These are phyloP conservation scores for Phymastichus coffea DNA, from an alignment of 1,140 invertebrate genomes.

Conservation along the genomic window DNA sequence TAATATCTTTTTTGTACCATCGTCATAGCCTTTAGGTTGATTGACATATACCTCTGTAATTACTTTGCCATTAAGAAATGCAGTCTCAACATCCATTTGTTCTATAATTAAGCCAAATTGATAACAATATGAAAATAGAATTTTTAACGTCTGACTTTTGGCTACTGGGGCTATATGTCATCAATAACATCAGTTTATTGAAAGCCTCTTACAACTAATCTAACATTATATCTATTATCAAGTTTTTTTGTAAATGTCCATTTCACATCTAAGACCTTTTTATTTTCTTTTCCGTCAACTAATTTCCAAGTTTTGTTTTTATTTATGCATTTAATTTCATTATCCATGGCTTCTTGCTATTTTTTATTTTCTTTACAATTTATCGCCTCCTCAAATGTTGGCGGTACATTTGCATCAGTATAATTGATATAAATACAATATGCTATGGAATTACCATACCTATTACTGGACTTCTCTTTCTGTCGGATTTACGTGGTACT, in stretches of 20 bases:
- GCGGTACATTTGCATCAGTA: not conserved
- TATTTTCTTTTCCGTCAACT: not conserved
- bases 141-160: not conserved
- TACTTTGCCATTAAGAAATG: constrained; percentile 3
- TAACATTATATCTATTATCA: too few species aligned
- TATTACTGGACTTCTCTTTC: not conserved
- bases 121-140: too few species aligned
- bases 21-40: too few species aligned
- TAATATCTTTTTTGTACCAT: not conserved
- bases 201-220: too few species aligned
- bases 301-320: too few species aligned
- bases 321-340: too few species aligned
- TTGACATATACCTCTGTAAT: not conserved
- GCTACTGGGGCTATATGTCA: not conserved
- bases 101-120: not conserved
- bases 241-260: not conserved
- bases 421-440: not conserved
- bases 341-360: not conserved
- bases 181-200: not conserved
- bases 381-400: too few species aligned
- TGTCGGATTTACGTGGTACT: not conserved
- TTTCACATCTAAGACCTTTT: not conserved
- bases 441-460: not conserved
- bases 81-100: too few species aligned
- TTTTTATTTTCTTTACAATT: not conserved